Base-by-base conservation (phyloP, 2,888 invertebrate genomes). In the Hemithea aestivaria region DNA sequence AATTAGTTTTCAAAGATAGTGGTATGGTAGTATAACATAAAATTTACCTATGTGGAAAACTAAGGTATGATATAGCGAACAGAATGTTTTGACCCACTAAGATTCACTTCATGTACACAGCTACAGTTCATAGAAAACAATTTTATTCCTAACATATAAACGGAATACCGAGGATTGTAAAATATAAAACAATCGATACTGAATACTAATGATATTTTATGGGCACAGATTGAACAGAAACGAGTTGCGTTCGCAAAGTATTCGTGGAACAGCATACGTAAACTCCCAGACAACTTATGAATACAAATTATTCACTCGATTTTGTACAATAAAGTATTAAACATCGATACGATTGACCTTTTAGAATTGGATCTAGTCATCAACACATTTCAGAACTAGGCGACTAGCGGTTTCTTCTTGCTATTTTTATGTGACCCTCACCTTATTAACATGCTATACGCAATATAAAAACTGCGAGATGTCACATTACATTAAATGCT, bases 151-250 rank as follows among this genome's bases (percentile, higher is more conserved):
- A 27, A 37, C 22, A 34, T 44, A 33, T 34, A 20, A 25, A 28
- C 10, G 11, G 16, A 38, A 44, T 39, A 22, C 33, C 21, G 7
- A 29, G 35, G 27, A 40, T 41, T 46, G 41, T 49, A 35, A 44
- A 43, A 39, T 32, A 37, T 30, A 35, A 20, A 24, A 23, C 29
- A 40, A 28, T 35, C 28, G 23, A 40, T 28, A 37, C 41, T 53
- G 66, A 66, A 69, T 66, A 66, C 60, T 55, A 64, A 67, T 58
- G 40, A 49, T 35, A 41, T 48, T 49, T 52, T 58, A 52, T 51
- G 50, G 45, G 31, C 23, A 29, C 43, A 36, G 40, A 45, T 47
- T 41, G 38, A 32, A 29, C 24, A 34, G 31, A 45, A 41, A 43
- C 37, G 36, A 41, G 40, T 35, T 40, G 38, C 47, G 45, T 53